Evolutionary conservation across 2,888 invertebrate genomes (phyloP).

Genomic region (Xestia xanthographa): DNA sequence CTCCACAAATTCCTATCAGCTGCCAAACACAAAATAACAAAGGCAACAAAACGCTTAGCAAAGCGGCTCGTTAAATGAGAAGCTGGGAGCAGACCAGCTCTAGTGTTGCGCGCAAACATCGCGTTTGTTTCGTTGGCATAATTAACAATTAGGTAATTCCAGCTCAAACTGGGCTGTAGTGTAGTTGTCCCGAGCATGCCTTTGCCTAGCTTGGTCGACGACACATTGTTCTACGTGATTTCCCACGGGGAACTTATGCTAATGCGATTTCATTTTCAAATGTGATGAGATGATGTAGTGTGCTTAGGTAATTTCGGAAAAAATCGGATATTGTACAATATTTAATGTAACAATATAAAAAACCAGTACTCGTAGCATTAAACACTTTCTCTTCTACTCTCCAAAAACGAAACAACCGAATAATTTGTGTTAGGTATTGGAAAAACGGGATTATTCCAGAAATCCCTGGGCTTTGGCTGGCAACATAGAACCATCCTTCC

Average conservation of each 20-base stretch:
- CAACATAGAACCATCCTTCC: no score
- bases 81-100: conserved; percentile 39
- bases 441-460: no score
- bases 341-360: neutral
- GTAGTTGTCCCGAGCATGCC: conserved; percentile 69
- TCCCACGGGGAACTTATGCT: conserved; percentile 34
- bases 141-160: conserved; percentile 77
- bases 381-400: neutral
- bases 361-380: neutral
- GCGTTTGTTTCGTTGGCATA: conserved; percentile 66
- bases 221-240: conserved; percentile 49
- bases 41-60: conserved; percentile 43
- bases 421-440: neutral
- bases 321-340: neutral
- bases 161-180: conserved; percentile 68
- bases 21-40: conserved; percentile 38
- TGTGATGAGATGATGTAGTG: conserved; percentile 14
- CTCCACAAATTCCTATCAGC: neutral
- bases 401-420: neutral
- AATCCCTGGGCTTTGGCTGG: no score
- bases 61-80: conserved; percentile 57
- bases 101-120: conserved; percentile 50
- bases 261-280: conserved; percentile 28
- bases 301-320: neutral
- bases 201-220: conserved; percentile 54